Percentiles rank a stretch among this genome's conserved stretches.
Conservation (phyloP, 2,797 vertebrate genomes). For the Falco peregrinus region DNA sequence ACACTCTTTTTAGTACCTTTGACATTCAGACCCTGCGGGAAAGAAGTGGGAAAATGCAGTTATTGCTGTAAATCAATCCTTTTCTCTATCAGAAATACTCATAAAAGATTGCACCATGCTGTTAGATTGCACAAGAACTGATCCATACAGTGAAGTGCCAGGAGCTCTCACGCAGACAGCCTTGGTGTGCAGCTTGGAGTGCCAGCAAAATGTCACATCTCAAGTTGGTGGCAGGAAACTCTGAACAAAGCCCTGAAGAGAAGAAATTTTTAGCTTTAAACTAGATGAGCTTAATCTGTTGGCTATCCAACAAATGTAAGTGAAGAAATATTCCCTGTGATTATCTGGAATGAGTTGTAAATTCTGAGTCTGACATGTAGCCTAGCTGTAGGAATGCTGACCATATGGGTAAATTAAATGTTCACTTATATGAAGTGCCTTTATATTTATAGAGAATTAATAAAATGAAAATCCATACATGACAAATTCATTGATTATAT, state of each 20-base stretch:
- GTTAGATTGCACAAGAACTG: constrained; percentile 17
- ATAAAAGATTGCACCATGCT: neutral
- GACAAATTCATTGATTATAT: neutral
- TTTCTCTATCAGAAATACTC: neutral
- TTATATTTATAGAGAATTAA: neutral
- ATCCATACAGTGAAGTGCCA: neutral
- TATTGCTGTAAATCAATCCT: neutral
- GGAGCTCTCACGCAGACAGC: neutral
- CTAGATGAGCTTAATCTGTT: neutral
- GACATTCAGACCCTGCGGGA: neutral
- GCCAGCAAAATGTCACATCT: constrained; percentile 35
- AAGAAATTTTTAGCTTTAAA: neutral
- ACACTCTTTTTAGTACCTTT: neutral
- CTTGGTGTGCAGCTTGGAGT: neutral
- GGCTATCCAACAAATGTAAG: neutral
- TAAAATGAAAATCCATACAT: neutral
- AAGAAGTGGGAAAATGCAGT: neutral
- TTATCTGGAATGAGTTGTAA: neutral
- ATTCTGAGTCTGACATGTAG: neutral
- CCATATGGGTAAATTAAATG: neutral
- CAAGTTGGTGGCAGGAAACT: neutral
- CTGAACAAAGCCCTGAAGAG: neutral
- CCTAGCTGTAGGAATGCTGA: neutral
- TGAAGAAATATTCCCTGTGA: neutral
- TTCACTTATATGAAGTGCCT: neutral